These are phyloP conservation scores for Achlya flavicornis DNA, from an alignment of 2,888 invertebrate species.

Conservation along the genomic window DNA sequence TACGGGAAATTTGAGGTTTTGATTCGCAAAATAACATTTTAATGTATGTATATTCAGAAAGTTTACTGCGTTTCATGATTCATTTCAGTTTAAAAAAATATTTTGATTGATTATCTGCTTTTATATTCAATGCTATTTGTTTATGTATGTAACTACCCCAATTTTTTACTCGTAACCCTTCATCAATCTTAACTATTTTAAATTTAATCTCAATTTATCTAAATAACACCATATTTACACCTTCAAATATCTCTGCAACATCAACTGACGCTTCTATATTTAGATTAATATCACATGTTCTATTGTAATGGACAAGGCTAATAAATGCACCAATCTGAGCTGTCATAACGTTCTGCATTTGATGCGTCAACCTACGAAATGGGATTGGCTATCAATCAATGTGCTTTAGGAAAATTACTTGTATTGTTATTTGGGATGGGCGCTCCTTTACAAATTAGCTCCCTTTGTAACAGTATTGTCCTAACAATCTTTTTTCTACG, in stretches of 20 bases:
- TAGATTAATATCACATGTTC: slow-evolving; percentile 52
- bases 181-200: slow-evolving; percentile 30
- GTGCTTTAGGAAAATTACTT: slow-evolving; percentile 69
- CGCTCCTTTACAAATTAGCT: slow-evolving; percentile 66
- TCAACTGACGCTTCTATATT: slow-evolving; percentile 38
- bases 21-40: no score
- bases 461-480: slow-evolving; percentile 46
- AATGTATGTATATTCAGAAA: no score
- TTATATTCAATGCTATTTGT: background rate
- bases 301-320: slow-evolving; percentile 49
- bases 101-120: slow-evolving; percentile 1
- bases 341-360: slow-evolving; percentile 57
- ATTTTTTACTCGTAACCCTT: slow-evolving; percentile 20
- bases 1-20: no score
- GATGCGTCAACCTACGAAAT: slow-evolving; percentile 60
- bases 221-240: slow-evolving; percentile 41
- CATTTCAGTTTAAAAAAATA: no score
- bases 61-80: no score
- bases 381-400: slow-evolving; percentile 76
- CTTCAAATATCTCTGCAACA: slow-evolving; percentile 19
- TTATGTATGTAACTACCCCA: background rate
- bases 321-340: slow-evolving; percentile 59
- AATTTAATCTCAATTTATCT: slow-evolving; percentile 38
- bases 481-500: slow-evolving; percentile 11
- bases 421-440: slow-evolving; percentile 67